Evolutionary conservation across 2,797 vertebrate genomes (phyloP), one percentile per base, ranked within the genome.

Genomic region (Sibirionetta formosa): DNA sequence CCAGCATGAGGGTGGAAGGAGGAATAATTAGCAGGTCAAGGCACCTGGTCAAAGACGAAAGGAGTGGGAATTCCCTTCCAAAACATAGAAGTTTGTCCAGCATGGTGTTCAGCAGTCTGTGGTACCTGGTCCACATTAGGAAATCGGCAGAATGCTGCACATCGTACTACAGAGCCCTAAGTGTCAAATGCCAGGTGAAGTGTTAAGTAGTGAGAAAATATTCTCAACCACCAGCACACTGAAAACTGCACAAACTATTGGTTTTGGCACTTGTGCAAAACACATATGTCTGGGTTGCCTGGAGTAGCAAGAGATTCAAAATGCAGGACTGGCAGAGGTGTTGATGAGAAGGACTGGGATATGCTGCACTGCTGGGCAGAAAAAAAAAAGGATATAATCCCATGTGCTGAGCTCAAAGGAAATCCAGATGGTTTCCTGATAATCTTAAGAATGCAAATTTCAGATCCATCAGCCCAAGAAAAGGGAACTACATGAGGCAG

Each of bases 181-280:
- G 38, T 17, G 48, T 38, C 57, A 63, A 91, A 40, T 2, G 1
- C 60, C 65, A 94, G 79, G 57, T 27, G 56, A 88, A 81, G 42
- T 9, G 1, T 83, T 77, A 72, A 73, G 66, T 58, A 60, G 33
- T 1, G 4, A 57, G 84, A 94, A 95, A 94, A 65, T 31, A 92
- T 82, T 24, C 65, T 70, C 58, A 75, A 53, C 31, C 38, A 83
- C 38, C 54, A 87, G 42, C 53, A 61, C 0, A 2, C 38, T 65
- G 64, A 33, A 92, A 88, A 89, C 33, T 87, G 80, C 56, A 85
- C 85, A 85, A 93, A 27, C 78, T 83, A 65, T n/a, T 90, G 69
- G 71, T 51, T 94, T 90, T 87, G 80, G 69, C 63, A 95, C 56
- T 63, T 0, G 0, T 38, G 64, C 31, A 71, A 77, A 84, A 42